Evolutionary conservation across 2,113 vertebrate species (phyloP).

Genomic region (Tragulus kanchil): DNA sequence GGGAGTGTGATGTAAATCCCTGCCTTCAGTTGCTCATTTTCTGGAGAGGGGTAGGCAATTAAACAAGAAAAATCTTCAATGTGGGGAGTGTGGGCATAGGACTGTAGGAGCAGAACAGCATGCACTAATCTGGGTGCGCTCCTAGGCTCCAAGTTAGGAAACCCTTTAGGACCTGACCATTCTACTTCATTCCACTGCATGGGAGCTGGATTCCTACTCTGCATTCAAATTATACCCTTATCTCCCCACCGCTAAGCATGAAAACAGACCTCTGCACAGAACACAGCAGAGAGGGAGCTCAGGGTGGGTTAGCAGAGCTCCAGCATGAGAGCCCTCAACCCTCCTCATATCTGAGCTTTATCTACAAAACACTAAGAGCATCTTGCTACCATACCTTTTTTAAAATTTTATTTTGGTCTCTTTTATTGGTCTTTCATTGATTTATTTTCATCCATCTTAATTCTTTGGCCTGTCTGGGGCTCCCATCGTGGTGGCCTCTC

Average conservation of each 20-base stretch:
- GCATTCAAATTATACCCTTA: not conserved
- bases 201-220: not conserved
- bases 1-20: not conserved
- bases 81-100: not conserved
- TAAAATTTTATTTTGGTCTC: not conserved
- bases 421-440: no score
- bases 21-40: not conserved
- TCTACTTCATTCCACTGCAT: not conserved
- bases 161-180: not conserved
- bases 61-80: not conserved
- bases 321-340: not conserved
- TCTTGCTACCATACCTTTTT: not conserved
- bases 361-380: not conserved
- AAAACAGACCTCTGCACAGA: not conserved
- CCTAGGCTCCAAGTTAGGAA: no score
- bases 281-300: not conserved
- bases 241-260: not conserved
- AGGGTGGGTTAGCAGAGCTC: not conserved
- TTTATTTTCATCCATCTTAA: no score
- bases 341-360: not conserved
- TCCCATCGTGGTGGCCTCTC: no score
- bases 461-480: no score
- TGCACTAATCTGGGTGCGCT: not conserved
- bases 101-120: not conserved
- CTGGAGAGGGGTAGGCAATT: not conserved